Percentiles rank a stretch among this genome's conserved stretches.
Conservation (phyloP, 1,140 invertebrate genomes). For the Cydia fagiglandana region DNA sequence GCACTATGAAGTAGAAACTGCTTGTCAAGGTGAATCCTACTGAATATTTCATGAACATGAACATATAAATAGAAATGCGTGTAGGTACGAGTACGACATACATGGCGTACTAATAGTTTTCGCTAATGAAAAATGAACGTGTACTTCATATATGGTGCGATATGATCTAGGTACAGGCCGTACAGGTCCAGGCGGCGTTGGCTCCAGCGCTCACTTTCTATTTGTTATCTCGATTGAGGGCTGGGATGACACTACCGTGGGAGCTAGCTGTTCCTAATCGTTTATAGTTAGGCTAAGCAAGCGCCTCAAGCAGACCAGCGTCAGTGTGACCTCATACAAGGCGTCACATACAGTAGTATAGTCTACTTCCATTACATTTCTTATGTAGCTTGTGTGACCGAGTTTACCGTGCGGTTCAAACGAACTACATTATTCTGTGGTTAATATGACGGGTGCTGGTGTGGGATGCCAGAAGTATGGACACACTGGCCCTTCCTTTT, state of each 20-base stretch:
- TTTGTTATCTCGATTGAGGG: slow-evolving; percentile 29
- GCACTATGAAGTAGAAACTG: background rate
- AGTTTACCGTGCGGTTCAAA: too few relatives aligned
- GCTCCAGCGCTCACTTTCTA: slow-evolving; percentile 30
- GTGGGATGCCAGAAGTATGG: too few relatives aligned
- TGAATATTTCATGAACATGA: background rate
- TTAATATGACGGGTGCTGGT: too few relatives aligned
- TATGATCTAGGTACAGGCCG: background rate
- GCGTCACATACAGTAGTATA: too few relatives aligned
- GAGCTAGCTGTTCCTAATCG: background rate
- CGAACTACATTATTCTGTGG: too few relatives aligned
- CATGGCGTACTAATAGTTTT: background rate
- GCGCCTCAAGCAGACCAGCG: background rate
- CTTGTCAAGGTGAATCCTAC: background rate
- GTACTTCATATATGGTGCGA: slow-evolving; percentile 8
- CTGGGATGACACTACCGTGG: slow-evolving; percentile 24
- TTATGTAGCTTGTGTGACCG: too few relatives aligned
- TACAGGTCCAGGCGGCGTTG: background rate
- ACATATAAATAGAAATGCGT: too few relatives aligned
- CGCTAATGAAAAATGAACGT: background rate
- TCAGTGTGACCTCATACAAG: background rate
- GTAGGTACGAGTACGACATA: background rate
- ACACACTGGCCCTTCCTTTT: too few relatives aligned
- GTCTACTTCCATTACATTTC: too few relatives aligned
- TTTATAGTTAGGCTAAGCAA: background rate